Conservation (phyloP, 2,113 vertebrate genomes). For the Noturus placidus region DNA sequence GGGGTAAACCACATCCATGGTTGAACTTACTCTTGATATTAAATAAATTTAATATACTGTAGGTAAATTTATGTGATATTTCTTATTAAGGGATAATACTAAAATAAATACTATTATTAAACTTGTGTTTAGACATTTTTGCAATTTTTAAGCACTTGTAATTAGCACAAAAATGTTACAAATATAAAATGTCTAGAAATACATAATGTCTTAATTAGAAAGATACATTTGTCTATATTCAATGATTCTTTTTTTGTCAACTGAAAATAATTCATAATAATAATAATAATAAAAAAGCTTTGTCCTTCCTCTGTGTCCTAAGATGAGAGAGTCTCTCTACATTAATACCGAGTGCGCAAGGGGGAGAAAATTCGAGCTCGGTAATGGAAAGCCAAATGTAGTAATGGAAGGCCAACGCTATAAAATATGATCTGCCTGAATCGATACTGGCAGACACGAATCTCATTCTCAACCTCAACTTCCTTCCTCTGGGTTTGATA, state of each 20-base stretch:
- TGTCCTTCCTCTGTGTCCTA: conserved; percentile 10
- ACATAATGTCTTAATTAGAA: background rate
- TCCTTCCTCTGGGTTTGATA: conserved; percentile 21
- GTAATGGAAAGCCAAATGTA: conserved; percentile 40
- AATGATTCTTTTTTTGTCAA: background rate
- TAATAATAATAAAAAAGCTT: background rate
- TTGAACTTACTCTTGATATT: background rate
- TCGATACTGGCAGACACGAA: conserved; percentile 31
- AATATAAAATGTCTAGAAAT: background rate
- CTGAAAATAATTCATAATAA: background rate
- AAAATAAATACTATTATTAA: background rate
- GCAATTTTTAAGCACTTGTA: background rate
- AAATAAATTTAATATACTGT: background rate
- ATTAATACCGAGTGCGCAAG: conserved; percentile 3
- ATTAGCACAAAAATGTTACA: too few relatives aligned
- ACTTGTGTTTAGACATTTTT: too few relatives aligned
- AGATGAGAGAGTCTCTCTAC: background rate
- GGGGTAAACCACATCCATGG: background rate
- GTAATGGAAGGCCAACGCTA: conserved; percentile 36
- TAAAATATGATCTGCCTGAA: conserved; percentile 41
- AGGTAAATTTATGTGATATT: background rate
- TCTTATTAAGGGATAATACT: background rate
- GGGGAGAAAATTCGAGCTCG: background rate
- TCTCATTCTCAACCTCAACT: conserved; percentile 19
- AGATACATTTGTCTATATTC: background rate